Evolutionary conservation across 2,888 invertebrate species (phyloP), one percentile per base, ranked within the genome.

Genomic region (Carabus problematicus): DNA sequence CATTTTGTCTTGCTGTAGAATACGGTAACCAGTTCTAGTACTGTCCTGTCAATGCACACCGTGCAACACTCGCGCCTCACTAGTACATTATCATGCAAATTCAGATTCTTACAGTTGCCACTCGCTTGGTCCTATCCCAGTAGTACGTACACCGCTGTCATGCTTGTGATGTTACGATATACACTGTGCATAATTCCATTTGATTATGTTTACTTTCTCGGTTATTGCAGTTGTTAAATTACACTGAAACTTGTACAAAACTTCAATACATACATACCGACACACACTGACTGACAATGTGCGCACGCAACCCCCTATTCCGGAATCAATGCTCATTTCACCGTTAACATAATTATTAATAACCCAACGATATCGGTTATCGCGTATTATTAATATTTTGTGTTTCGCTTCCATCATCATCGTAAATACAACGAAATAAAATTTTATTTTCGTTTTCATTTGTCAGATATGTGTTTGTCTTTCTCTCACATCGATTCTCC

Each of bases 61-160:
- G 73, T 70, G 72, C 72, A 74, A 76, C 76, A 78, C 77, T 78
- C 76, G 79, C 79, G 80, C 77, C 76, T 75, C 75, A 77, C 73
- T 74, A 76, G 74, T 73, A 76, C 78, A 81, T 81, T 81, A 80
- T 79, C 79, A 81, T 81, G 81, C 79, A 81, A 81, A 81, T 81
- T 79, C 78, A 75, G 76, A 78, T 80, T 80, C 80, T 81, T 80
- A 80, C 80, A 79, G 79, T 79, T 79, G 78, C 78, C 75, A 29
- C 3, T 29, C 2, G 29, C 29, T 77, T 76, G 76, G 75, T 78
- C 77, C 77, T 77, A 76, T 29, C 2, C 29, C 60, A 68, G 54
- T 60, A 43, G 42, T 40, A 49, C 59, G 12, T 39, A 18, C 55
- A 11, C 47, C 11, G 47, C 47, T 18, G 12, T n/a, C 11, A 29